Base-by-base conservation (phyloP, 2,888 invertebrate genomes). In the Nasonia oneida region DNA sequence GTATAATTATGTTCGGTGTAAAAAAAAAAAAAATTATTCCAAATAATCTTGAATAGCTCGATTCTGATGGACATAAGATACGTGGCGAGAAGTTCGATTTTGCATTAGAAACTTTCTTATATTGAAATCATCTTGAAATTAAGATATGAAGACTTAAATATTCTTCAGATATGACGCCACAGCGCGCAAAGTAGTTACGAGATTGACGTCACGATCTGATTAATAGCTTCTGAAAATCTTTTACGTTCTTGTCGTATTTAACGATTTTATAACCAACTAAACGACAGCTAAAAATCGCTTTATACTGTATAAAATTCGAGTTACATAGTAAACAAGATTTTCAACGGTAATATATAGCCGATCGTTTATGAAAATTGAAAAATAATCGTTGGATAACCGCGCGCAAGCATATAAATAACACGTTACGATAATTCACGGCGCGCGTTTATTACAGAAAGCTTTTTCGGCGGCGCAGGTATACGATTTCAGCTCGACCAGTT, bases 151-250 rank as follows among this genome's bases (percentile, higher is more conserved):
- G 37, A 14, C 23, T 78, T 29, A 42, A 33, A 78, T 29, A 78
- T 78, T 42, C 61, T 47, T n/a, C 53, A 5, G 47, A n/a, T 37
- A 53, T 71, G 53, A 79, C 23, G 50, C 33, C 39, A 71, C n/a
- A 5, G 8, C 12, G 23, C n/a, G 50, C 53, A 79, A 79, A 67
- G 79, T 79, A 23, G 79, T 79, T 79, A 79, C 79, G 53, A 50
- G 50, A 33, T 70, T 53, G 79, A 70, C 70, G 79, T 79, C 70
- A 71, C 33, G 10, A 64, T 18, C 67, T 29, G 29, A 67, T 79
- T 50, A 33, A 50, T 67, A 47, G 18, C 29, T 12, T 18, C n/a
- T 61, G n/a, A 0, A 61, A n/a, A n/a, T 5, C 6, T n/a, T 61
- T 61, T n/a, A 6, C 6, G n/a, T 4, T n/a, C 18, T 61, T 61